Percentiles rank a stretch among this genome's conserved stretches.
Conservation (phyloP, 2,888 invertebrate species). For the Heteromurus nitidus region DNA sequence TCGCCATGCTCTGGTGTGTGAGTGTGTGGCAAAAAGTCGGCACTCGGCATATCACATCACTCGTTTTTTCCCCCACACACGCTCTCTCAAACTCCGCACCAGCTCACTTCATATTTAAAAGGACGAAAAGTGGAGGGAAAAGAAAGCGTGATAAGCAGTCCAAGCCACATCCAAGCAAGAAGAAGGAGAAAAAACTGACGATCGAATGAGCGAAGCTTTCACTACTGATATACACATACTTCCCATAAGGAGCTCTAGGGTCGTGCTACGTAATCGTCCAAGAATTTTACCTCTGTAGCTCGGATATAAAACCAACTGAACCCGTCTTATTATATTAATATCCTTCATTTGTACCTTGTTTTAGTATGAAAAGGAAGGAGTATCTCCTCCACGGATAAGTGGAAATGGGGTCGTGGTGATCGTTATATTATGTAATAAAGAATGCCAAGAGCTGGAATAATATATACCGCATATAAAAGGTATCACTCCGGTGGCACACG, state of each 20-base stretch:
- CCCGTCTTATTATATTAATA: conserved; percentile 1
- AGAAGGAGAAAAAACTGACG: background rate
- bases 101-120: conserved; percentile 26
- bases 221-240: background rate
- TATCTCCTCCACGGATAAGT: conserved; percentile 31
- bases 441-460: too few species aligned
- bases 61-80: conserved; percentile 26
- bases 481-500: background rate
- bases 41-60: conserved; percentile 21
- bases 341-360: conserved; percentile 22
- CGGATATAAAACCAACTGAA: background rate
- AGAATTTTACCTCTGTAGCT: too few species aligned
- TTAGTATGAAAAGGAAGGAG: background rate
- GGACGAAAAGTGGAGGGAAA: conserved; percentile 24
- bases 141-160: background rate
- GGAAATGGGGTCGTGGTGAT: conserved; percentile 40
- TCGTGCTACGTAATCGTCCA: too few species aligned
- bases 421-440: conserved; percentile 38
- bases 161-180: too few species aligned
- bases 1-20: too few species aligned
- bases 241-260: too few species aligned
- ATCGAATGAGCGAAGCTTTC: background rate
- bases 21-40: conserved; percentile 45
- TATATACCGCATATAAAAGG: too few species aligned
- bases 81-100: background rate